A percentile compares a stretch with the other conserved stretches of the same genome.
These are phyloP conservation scores for Cydia amplana DNA, from an alignment of 1,140 invertebrate species.

Conservation along the genomic window DNA sequence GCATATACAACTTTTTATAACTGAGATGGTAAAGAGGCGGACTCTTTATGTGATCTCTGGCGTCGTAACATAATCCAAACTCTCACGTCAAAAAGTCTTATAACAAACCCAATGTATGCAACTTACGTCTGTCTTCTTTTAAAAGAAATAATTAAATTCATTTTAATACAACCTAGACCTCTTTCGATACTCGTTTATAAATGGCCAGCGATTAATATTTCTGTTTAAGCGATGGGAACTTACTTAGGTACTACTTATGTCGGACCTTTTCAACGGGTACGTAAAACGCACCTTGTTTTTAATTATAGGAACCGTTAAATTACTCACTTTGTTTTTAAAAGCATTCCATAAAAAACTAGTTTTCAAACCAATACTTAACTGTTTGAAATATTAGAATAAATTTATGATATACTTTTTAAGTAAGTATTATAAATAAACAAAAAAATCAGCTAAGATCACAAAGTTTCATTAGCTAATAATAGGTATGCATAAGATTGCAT, in stretches of 20 bases:
- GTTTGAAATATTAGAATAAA: too few species aligned
- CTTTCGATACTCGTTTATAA: constrained; percentile 28
- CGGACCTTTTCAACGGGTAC: constrained; percentile 2
- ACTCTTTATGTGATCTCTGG: constrained; percentile 12
- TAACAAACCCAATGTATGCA: background rate
- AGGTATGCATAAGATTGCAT: too few species aligned
- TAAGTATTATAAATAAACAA: too few species aligned
- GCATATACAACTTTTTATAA: background rate
- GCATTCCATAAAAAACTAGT: background rate
- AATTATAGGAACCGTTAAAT: constrained; percentile 21
- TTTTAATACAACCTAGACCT: constrained; percentile 29
- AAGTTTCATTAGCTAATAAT: too few species aligned
- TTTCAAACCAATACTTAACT: too few species aligned
- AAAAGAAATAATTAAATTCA: constrained; percentile 17
- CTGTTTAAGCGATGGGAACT: constrained; percentile 27
- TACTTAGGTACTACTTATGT: constrained; percentile 26
- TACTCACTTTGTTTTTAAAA: background rate
- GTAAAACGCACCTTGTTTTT: constrained; percentile 14
- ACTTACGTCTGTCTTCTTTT: background rate
- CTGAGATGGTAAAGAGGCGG: constrained; percentile 1
- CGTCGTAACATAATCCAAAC: constrained; percentile 17
- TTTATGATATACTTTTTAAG: too few species aligned
- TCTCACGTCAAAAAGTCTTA: background rate
- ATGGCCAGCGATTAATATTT: constrained; percentile 27
- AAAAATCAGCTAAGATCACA: too few species aligned